These are phyloP conservation scores for Cantharis lateralis DNA, from an alignment of 2,888 invertebrate genomes.

Conservation along the genomic window DNA sequence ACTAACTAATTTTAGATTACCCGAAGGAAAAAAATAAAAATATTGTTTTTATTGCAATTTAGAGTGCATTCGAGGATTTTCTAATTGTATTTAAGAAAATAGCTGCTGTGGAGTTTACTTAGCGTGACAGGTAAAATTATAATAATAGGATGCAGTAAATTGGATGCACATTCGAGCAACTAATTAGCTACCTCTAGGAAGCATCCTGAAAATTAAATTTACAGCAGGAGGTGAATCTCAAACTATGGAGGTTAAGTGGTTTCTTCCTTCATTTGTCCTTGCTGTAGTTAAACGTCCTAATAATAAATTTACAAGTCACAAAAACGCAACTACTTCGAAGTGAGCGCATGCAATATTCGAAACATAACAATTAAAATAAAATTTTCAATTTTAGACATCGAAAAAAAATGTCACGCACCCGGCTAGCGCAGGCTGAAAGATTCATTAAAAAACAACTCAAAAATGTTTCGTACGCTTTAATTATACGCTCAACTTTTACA, in stretches of 20 bases:
- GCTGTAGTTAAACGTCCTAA: neutral
- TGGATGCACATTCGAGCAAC: neutral
- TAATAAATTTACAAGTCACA: neutral
- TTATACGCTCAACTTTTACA: conserved; percentile 7
- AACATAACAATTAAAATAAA: neutral
- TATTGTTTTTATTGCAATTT: no score
- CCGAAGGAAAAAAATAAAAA: no score
- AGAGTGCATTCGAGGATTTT: no score
- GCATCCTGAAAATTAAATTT: neutral
- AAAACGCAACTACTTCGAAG: neutral
- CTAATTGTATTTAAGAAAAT: neutral
- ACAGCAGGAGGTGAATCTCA: neutral
- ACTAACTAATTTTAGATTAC: no score
- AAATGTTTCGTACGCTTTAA: conserved; percentile 15
- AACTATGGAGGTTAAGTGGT: neutral
- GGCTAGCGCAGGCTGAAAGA: neutral
- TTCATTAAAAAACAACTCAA: conserved; percentile 2
- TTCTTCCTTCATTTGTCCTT: neutral
- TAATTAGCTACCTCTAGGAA: neutral
- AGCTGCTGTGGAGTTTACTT: neutral
- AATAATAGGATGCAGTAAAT: neutral
- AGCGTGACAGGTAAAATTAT: neutral
- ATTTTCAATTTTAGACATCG: neutral
- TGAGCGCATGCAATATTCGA: neutral
- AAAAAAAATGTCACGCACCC: neutral